Evolutionary conservation across 2,797 vertebrate species (phyloP), one percentile per base, ranked within the genome.

Genomic region (Gymnodraco acuticeps): DNA sequence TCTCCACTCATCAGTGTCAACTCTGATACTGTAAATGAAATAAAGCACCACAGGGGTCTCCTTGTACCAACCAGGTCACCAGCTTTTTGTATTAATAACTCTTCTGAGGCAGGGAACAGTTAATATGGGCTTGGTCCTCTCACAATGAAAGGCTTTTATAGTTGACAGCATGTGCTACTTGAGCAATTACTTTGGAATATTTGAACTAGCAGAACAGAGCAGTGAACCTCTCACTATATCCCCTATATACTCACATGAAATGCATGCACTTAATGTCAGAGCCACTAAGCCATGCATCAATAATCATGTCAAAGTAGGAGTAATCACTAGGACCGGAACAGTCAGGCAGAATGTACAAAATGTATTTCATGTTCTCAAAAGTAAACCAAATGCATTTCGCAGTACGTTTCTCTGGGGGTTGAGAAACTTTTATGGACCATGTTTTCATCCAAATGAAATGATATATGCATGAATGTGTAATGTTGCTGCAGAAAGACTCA

Each of bases 11-110:
- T 79, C 64, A 78, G 46, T 60, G 63, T 83, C 76, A 80, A 20
- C 59, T 23, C 41, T 84, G 81, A 79, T 76, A 78, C 55, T 64
- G 51, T 55, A 73, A 79, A 81, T 69, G 46, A 73, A 82, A 72
- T 65, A 64, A 17, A 55, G 50, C 65, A 45, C 69, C 31, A 12
- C 65, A 45, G 77, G 67, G 76, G 51, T 72, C 65, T 77, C 46
- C n/a, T 42, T 10, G 45, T 70, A 60, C 19, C 1, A 19, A 13
- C 63, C 14, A 76, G 48, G 73, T 79, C 77, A 83, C 70, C 27
- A 66, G 20, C 14, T 69, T 55, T 69, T 27, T 84, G 80, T 66
- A 80, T 76, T 84, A 76, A 82, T 60, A 68, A 58, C 56, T 73
- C 54, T 70, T 82, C 59, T 58, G 65, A 66, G 63, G 70, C 53